phyloP scores from a whole-genome alignment of 2,888 invertebrate species.

The Pseudoips prasinana region DNA sequence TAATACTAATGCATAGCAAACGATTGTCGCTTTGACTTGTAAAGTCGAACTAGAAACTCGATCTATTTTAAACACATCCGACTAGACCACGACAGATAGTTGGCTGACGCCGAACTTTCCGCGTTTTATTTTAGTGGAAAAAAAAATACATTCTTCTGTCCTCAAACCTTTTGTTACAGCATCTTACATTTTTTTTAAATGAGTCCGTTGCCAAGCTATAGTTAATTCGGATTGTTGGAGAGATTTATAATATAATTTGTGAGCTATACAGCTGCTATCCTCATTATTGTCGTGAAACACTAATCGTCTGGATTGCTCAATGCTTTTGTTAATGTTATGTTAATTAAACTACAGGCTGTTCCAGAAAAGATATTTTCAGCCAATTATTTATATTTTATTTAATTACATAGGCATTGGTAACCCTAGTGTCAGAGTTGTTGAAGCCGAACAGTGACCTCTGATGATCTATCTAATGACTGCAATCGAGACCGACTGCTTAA shows the following conservation, averaged over 20 bases:
- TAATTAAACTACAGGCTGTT: conserved; percentile 19
- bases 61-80: conserved; percentile 64
- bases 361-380: no score
- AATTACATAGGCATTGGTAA: no score
- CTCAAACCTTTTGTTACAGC: conserved; percentile 64
- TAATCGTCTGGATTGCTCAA: conserved; percentile 28
- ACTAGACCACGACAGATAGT: conserved; percentile 65
- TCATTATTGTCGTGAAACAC: conserved; percentile 35
- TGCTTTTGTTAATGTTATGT: conserved; percentile 26
- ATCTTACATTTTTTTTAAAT: conserved; percentile 30
- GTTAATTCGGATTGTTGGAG: conserved; percentile 28
- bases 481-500: no score
- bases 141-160: conserved; percentile 55
- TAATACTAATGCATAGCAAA: conserved; percentile 47
- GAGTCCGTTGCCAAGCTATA: conserved; percentile 39
- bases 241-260: conserved; percentile 47
- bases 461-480: no score
- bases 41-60: conserved; percentile 57
- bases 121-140: conserved; percentile 69
- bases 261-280: conserved; percentile 40
- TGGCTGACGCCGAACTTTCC: conserved; percentile 65
- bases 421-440: no score
- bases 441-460: no score
- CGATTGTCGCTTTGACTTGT: conserved; percentile 53
- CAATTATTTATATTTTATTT: no score